A percentile compares a stretch with the other conserved stretches of the same genome.
phyloP scores from a whole-genome alignment of 2,113 vertebrate genomes.

The Bostrychus sinensis region DNA sequence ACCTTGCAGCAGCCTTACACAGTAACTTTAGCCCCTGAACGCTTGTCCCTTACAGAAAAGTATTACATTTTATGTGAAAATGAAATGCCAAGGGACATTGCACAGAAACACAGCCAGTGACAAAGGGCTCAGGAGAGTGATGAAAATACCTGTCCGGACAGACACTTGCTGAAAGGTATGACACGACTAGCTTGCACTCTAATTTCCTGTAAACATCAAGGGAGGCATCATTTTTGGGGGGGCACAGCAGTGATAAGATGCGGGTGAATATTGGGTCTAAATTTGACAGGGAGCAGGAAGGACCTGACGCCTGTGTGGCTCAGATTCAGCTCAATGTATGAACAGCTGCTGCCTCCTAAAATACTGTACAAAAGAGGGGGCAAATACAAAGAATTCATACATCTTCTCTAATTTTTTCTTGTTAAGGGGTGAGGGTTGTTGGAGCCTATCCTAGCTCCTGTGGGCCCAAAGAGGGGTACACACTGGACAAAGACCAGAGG shows the following conservation, averaged over 20 bases:
- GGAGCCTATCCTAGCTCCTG: slow-evolving; percentile 1
- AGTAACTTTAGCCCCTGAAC: slow-evolving; percentile 45
- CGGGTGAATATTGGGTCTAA: slow-evolving; percentile 13
- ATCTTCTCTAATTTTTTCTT: not conserved
- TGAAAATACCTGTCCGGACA: slow-evolving; percentile 50
- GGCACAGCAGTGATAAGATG: slow-evolving; percentile 15
- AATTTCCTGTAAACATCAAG: slow-evolving; percentile 56
- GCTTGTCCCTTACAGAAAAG: slow-evolving; percentile 46
- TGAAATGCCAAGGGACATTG: slow-evolving; percentile 56
- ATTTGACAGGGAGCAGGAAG: slow-evolving; percentile 24
- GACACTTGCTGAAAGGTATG: slow-evolving; percentile 40
- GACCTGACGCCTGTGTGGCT: slow-evolving; percentile 11
- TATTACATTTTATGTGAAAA: slow-evolving; percentile 61
- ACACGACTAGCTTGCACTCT: slow-evolving; percentile 44
- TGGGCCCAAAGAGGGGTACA: not conserved
- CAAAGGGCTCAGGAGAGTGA: slow-evolving; percentile 57
- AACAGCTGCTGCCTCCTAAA: slow-evolving; percentile 22
- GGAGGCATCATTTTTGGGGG: slow-evolving; percentile 25
- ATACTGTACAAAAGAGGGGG: not conserved
- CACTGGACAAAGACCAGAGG: not conserved
- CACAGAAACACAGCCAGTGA: slow-evolving; percentile 32
- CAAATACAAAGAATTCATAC: not conserved
- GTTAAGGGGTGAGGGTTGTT: too few species aligned
- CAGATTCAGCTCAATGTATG: slow-evolving; percentile 8
- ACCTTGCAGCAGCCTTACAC: slow-evolving; percentile 20